Evolutionary conservation across 2,113 vertebrate genomes (phyloP).

Genomic region (Eudyptes chrysolophus): DNA sequence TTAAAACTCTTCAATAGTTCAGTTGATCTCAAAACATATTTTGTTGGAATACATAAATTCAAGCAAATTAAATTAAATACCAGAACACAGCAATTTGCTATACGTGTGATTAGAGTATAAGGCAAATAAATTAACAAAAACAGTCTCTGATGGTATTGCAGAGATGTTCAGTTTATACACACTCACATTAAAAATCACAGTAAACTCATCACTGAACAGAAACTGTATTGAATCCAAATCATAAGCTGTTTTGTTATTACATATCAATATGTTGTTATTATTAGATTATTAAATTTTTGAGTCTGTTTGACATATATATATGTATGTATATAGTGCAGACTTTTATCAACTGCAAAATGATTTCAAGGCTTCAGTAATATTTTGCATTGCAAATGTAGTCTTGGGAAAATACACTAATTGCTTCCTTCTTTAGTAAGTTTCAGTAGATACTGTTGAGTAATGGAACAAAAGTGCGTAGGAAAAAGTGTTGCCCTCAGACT

Average conservation of each 20-base stretch:
- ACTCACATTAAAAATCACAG: neutral
- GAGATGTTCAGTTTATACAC: neutral
- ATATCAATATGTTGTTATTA: rapidly evolving
- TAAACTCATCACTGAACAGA: neutral
- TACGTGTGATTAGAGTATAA: neutral
- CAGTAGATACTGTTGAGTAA: neutral
- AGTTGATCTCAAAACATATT: neutral
- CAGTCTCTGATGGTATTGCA: rapidly evolving
- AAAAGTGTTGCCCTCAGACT: neutral
- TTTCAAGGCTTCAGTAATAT: neutral
- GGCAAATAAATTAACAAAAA: neutral
- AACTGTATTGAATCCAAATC: neutral
- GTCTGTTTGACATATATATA: neutral
- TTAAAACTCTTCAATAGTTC: neutral
- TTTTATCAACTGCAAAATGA: neutral
- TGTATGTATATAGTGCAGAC: neutral
- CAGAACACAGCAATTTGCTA: neutral
- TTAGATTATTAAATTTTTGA: neutral
- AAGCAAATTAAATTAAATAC: neutral
- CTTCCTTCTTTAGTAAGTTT: constrained; percentile 8
- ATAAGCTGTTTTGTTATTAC: neutral
- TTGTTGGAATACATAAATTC: neutral
- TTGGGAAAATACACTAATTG: neutral
- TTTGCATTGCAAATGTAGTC: neutral
- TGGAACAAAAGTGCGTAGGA: neutral